These are phyloP conservation scores for Steatornis caripensis DNA, from an alignment of 2,113 vertebrate species.

Conservation along the genomic window DNA sequence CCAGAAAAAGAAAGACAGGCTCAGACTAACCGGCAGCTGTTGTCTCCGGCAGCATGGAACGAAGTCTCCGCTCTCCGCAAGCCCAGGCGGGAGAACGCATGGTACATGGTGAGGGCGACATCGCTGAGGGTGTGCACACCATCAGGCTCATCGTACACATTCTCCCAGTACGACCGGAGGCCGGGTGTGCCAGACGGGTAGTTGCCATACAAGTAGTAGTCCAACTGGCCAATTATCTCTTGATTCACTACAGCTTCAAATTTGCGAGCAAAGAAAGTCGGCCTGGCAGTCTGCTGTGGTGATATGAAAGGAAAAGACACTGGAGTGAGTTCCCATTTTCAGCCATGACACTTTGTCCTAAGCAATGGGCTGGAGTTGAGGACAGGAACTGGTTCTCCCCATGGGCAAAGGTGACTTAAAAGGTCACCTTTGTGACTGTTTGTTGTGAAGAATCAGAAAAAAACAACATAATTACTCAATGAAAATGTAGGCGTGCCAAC, in stretches of 20 bases:
- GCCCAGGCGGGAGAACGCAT: constrained; percentile 87
- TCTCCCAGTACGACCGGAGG: constrained; percentile 95
- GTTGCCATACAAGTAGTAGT: constrained; percentile 88
- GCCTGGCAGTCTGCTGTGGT: constrained; percentile 90
- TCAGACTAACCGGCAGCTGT: constrained; percentile 86
- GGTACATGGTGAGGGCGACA: constrained; percentile 86
- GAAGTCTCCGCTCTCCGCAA: constrained; percentile 79
- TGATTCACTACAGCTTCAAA: constrained; percentile 97
- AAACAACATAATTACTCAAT: rapidly evolving
- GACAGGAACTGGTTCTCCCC: not conserved
- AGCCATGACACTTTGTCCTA: too few species aligned
- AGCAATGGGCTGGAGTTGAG: not conserved
- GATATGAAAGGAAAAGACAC: not conserved
- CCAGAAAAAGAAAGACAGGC: not conserved
- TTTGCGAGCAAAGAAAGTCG: constrained; percentile 97
- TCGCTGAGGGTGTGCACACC: constrained; percentile 84
- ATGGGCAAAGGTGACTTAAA: not conserved
- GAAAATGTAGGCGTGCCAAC: not conserved
- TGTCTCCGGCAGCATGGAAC: constrained; percentile 76
- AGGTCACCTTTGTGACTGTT: not conserved
- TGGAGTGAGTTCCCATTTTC: not conserved
- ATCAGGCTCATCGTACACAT: constrained; percentile 86
- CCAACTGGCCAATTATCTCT: constrained; percentile 94
- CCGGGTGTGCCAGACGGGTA: constrained; percentile 82
- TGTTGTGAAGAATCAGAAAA: rapidly evolving